These are phyloP conservation scores for Drosophila meridionalis DNA, from an alignment of 2,888 invertebrate genomes.

Conservation along the genomic window DNA sequence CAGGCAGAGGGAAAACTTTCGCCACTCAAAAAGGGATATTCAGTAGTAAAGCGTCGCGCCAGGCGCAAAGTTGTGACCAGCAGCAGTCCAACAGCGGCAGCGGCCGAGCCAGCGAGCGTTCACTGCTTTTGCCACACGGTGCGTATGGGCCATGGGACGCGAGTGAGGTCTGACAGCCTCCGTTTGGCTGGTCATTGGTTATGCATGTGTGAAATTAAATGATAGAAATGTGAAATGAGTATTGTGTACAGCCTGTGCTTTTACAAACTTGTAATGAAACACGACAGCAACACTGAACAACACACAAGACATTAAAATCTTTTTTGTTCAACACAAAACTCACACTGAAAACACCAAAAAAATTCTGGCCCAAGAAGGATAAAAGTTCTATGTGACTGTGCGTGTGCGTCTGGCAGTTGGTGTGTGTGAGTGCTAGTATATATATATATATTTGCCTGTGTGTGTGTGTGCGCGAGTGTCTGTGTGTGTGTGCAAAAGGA, in stretches of 20 bases:
- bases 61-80: slow-evolving; percentile 56
- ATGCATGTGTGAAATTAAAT: slow-evolving; percentile 36
- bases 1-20: slow-evolving; percentile 43
- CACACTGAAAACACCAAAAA: slow-evolving; percentile 32
- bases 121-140: slow-evolving; percentile 58
- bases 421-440: slow-evolving; percentile 29
- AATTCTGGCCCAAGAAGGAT: slow-evolving; percentile 29
- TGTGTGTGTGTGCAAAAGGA: slow-evolving; percentile 60
- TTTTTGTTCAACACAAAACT: slow-evolving; percentile 24
- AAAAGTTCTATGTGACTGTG: slow-evolving; percentile 46
- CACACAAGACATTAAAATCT: slow-evolving; percentile 29
- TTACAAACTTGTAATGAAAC: slow-evolving; percentile 40
- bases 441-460: background rate
- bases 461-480: slow-evolving; percentile 10
- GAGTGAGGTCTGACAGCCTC: slow-evolving; percentile 38
- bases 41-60: slow-evolving; percentile 59
- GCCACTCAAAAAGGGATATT: slow-evolving; percentile 37
- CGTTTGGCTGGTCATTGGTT: slow-evolving; percentile 12
- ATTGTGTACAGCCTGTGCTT: slow-evolving; percentile 36
- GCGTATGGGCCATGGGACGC: slow-evolving; percentile 52
- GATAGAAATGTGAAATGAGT: slow-evolving; percentile 27
- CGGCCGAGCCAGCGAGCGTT: slow-evolving; percentile 24
- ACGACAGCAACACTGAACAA: slow-evolving; percentile 19
- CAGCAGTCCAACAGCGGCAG: slow-evolving; percentile 31
- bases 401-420: slow-evolving; percentile 16